phyloP scores from a whole-genome alignment of 2,888 invertebrate genomes.

The Nomada ferruginata region DNA sequence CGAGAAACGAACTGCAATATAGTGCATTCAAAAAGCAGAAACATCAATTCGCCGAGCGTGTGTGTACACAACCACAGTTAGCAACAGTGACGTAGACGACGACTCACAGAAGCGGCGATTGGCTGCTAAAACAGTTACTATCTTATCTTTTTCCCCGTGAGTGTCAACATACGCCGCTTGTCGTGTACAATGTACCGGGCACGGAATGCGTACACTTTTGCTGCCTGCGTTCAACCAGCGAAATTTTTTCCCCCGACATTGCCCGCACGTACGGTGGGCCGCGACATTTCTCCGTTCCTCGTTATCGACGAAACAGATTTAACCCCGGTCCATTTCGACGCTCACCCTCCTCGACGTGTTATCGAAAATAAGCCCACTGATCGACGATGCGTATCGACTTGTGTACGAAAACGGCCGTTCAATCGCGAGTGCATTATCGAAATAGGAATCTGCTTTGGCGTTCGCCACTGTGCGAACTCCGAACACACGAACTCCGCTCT shows the following conservation, averaged over 20 bases:
- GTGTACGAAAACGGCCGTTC: neutral
- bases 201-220: constrained; percentile 27
- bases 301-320: neutral
- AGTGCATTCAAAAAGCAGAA: constrained; percentile 31
- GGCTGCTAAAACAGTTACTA: constrained; percentile 72
- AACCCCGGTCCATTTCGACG: neutral
- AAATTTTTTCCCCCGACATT: constrained; percentile 22
- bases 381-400: neutral
- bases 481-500: no score
- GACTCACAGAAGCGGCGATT: constrained; percentile 68
- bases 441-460: neutral
- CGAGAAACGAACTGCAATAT: constrained; percentile 5
- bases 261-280: neutral
- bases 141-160: constrained; percentile 73
- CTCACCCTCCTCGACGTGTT: neutral
- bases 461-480: no score
- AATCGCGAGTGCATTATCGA: constrained; percentile 17
- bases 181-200: constrained; percentile 49
- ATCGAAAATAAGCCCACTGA: constrained; percentile 1
- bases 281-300: neutral
- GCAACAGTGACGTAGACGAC: constrained; percentile 66
- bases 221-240: neutral
- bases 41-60: constrained; percentile 38
- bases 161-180: constrained; percentile 71
- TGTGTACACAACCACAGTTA: constrained; percentile 63